phyloP scores from a whole-genome alignment of 2,888 invertebrate genomes.

The Cephalotes varians region DNA sequence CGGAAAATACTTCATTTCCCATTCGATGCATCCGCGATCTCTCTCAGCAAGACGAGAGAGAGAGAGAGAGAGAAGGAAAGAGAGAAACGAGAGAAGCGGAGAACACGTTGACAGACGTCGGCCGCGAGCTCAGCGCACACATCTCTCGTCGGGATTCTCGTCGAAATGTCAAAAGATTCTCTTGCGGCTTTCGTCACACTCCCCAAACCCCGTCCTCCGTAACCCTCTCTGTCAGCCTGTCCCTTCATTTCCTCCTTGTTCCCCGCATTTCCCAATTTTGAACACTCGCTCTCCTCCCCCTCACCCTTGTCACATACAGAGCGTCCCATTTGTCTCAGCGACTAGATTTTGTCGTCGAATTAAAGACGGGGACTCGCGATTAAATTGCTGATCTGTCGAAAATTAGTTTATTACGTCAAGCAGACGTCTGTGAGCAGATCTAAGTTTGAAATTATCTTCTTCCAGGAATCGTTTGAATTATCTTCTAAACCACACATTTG shows the following conservation, averaged over 20 bases:
- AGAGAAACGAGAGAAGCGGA: slow-evolving; percentile 17
- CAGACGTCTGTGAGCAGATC: no score
- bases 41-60: slow-evolving; percentile 11
- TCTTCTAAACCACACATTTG: neutral
- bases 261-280: slow-evolving; percentile 35
- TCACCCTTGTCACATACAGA: slow-evolving; percentile 3
- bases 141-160: slow-evolving; percentile 50
- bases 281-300: slow-evolving; percentile 1
- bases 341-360: neutral
- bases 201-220: neutral
- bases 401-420: neutral
- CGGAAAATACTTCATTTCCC: slow-evolving; percentile 42
- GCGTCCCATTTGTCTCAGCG: neutral
- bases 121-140: slow-evolving; percentile 35
- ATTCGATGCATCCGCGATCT: slow-evolving; percentile 34
- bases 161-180: slow-evolving; percentile 51
- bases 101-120: slow-evolving; percentile 53
- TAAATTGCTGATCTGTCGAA: neutral
- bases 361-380: neutral
- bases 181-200: slow-evolving; percentile 36
- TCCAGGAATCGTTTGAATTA: neutral
- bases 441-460: neutral
- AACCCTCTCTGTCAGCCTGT: neutral
- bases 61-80: slow-evolving; percentile 40
- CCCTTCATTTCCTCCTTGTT: slow-evolving; percentile 39